These are phyloP conservation scores for Aphyosemion australe DNA, from an alignment of 2,113 vertebrate species.

Conservation along the genomic window DNA sequence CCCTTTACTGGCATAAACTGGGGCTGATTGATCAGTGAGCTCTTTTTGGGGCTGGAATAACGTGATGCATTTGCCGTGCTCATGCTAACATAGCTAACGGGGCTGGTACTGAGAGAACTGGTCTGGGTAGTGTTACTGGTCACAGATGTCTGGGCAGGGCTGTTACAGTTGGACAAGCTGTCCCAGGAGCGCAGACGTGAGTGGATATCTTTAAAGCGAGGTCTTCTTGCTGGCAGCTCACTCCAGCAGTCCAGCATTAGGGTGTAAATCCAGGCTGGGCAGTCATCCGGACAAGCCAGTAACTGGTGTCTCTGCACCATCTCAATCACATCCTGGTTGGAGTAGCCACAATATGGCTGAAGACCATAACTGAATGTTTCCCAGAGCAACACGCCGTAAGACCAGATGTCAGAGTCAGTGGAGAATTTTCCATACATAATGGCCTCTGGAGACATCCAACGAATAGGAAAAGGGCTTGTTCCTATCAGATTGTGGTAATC, in stretches of 20 bases:
- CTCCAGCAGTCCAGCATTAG: slow-evolving; percentile 97
- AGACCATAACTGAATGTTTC: slow-evolving; percentile 97
- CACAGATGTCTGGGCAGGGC: slow-evolving; percentile 92
- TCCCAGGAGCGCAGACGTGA: slow-evolving; percentile 92
- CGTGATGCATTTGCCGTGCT: slow-evolving; percentile 79
- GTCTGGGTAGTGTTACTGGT: slow-evolving; percentile 96
- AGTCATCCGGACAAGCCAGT: slow-evolving; percentile 92
- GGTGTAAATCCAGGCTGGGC: slow-evolving; percentile 92
- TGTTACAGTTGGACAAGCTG: slow-evolving; percentile 90
- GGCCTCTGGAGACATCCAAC: slow-evolving; percentile 98
- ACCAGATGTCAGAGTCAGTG: slow-evolving; percentile 96
- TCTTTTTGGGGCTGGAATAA: slow-evolving; percentile 90
- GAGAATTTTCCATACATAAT: slow-evolving; percentile 94
- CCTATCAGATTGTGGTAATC: slow-evolving; percentile 94
- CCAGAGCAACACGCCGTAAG: slow-evolving; percentile 94
- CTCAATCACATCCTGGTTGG: slow-evolving; percentile 97
- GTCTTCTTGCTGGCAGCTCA: slow-evolving; percentile 89
- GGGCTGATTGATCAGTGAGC: slow-evolving; percentile 87
- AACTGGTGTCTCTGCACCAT: slow-evolving; percentile 92
- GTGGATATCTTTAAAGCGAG: slow-evolving; percentile 96
- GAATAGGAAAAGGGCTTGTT: slow-evolving; percentile 87
- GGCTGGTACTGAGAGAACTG: slow-evolving; percentile 96
- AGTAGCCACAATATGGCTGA: slow-evolving; percentile 96
- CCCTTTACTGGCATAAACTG: slow-evolving; percentile 93
- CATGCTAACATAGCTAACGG: slow-evolving; percentile 90